These are phyloP conservation scores for Syndactyla subalaris DNA, from an alignment of 2,797 vertebrate genomes.

Conservation along the genomic window DNA sequence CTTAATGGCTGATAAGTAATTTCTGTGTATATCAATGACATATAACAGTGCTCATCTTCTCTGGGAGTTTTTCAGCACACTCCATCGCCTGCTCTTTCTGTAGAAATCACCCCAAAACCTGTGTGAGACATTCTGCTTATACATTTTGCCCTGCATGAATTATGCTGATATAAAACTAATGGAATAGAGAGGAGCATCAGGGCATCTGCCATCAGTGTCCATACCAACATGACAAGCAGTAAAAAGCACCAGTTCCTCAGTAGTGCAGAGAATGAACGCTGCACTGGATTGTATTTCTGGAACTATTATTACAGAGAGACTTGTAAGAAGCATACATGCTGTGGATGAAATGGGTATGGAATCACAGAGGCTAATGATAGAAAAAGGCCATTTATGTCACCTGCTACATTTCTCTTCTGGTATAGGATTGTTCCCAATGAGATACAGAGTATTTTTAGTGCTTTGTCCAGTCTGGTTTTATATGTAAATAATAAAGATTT, in stretches of 20 bases:
- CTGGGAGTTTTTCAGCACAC: background rate
- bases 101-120: background rate
- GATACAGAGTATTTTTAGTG: conserved; percentile 23
- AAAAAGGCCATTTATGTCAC: conserved; percentile 62
- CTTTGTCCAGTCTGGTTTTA: conserved; percentile 59
- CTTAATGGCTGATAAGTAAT: background rate
- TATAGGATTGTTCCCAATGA: conserved; percentile 22
- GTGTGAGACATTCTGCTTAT: background rate
- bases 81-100: background rate
- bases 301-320: conserved; percentile 44
- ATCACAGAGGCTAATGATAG: conserved; percentile 59
- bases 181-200: background rate
- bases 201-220: background rate
- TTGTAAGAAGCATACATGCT: conserved; percentile 58
- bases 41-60: background rate
- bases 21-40: background rate
- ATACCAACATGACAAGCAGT: background rate
- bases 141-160: background rate
- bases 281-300: conserved; percentile 53
- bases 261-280: background rate
- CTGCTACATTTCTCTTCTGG: conserved; percentile 36
- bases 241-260: conserved; percentile 22
- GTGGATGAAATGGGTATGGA: conserved; percentile 54
- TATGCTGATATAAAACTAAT: background rate
- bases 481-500: conserved; percentile 54